Conservation (phyloP, 2,113 vertebrate genomes). For the Lonchura striata region DNA sequence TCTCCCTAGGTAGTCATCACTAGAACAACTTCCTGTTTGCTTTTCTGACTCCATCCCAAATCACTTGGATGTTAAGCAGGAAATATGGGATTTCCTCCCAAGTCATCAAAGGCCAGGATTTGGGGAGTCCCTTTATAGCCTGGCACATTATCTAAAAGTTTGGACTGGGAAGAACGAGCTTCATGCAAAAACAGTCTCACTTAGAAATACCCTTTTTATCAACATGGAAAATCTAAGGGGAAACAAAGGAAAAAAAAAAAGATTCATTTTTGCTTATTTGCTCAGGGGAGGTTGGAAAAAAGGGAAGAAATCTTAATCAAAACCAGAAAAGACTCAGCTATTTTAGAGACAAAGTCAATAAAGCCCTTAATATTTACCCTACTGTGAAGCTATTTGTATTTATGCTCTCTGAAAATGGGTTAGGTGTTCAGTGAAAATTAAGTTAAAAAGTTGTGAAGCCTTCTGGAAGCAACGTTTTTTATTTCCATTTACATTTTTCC, state of each 20-base stretch:
- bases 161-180: neutral
- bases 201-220: neutral
- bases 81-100: conserved; percentile 19
- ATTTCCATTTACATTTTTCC: neutral
- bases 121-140: neutral
- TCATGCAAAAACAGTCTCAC: neutral
- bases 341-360: neutral
- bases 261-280: neutral
- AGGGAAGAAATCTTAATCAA: neutral
- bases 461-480: neutral
- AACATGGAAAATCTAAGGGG: neutral
- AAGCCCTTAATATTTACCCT: neutral
- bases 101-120: neutral
- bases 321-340: neutral
- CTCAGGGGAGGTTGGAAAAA: neutral
- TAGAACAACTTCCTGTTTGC: conserved; percentile 12
- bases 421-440: neutral
- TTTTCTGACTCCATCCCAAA: neutral
- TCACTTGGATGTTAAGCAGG: neutral
- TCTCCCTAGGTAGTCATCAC: neutral
- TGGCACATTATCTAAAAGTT: neutral
- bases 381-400: neutral
- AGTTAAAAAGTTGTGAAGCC: neutral
- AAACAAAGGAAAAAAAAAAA: neutral
- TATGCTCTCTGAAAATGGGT: neutral